A percentile compares a stretch with the other conserved stretches of the same genome.
phyloP scores from a whole-genome alignment of 1,140 invertebrate genomes.

The Adelges cooleyi region DNA sequence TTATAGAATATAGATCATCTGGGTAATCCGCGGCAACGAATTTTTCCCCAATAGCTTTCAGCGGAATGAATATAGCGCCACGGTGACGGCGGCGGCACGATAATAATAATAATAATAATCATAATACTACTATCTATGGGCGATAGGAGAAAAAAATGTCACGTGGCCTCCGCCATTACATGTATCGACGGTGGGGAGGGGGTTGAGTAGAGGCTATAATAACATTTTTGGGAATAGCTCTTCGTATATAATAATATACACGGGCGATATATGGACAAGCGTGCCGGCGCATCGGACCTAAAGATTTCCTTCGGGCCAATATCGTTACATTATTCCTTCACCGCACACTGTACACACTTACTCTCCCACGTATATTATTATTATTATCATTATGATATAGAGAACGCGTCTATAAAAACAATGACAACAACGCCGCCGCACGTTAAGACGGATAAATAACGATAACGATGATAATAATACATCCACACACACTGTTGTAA shows the following conservation, averaged over 20 bases:
- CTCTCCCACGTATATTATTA: no score
- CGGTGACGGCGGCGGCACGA: background rate
- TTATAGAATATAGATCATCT: background rate
- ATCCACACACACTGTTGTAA: no score
- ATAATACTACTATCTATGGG: background rate
- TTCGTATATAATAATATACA: no score
- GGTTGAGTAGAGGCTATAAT: no score
- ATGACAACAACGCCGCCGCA: no score
- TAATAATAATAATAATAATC: background rate
- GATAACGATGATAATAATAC: no score
- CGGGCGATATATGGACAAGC: background rate
- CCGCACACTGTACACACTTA: no score
- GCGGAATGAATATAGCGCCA: background rate
- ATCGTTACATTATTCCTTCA: background rate
- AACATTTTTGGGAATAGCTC: no score
- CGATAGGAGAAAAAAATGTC: background rate
- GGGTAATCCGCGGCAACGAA: background rate
- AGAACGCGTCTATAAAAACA: no score
- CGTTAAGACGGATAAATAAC: no score
- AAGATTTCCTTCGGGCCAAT: conserved; percentile 17
- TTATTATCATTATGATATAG: no score
- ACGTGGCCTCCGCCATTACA: background rate
- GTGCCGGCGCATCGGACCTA: conserved; percentile 23
- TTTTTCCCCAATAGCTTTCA: conserved; percentile 3
- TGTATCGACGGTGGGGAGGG: no score